phyloP scores from a whole-genome alignment of 1,140 invertebrate genomes.

The Drosophila athabasca region DNA sequence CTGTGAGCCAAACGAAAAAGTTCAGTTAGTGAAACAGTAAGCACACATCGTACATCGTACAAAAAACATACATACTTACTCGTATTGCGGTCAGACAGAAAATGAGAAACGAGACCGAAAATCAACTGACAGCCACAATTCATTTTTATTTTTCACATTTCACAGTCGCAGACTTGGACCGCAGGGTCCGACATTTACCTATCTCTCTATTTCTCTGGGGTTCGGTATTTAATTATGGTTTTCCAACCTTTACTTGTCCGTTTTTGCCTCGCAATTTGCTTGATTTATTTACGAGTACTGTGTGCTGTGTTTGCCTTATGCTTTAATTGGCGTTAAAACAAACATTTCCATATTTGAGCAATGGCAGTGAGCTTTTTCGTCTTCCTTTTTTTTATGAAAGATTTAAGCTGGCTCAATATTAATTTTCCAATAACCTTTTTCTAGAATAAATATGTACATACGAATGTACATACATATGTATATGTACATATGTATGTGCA shows the following conservation, averaged over 20 bases:
- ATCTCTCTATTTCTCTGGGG: not conserved
- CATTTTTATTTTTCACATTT: constrained; percentile 39
- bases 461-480: too few relatives aligned
- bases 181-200: constrained; percentile 27
- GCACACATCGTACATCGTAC: constrained; percentile 26
- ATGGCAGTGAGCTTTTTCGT: constrained; percentile 2
- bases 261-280: constrained; percentile 34
- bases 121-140: constrained; percentile 2
- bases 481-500: too few relatives aligned
- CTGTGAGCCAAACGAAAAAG: constrained; percentile 23
- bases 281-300: constrained; percentile 31
- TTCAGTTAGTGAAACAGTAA: constrained; percentile 66
- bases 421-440: too few relatives aligned
- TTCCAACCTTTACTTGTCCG: constrained; percentile 37
- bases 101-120: constrained; percentile 1
- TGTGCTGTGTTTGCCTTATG: constrained; percentile 17
- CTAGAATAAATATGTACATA: too few relatives aligned
- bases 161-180: constrained; percentile 36
- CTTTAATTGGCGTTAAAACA: constrained; percentile 58
- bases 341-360: constrained; percentile 60
- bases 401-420: too few relatives aligned
- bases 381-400: too few relatives aligned
- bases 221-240: constrained; percentile 64
- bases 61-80: constrained; percentile 13
- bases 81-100: constrained; percentile 16